phyloP scores from a whole-genome alignment of 2,797 vertebrate species.

The Alauda arvensis region DNA sequence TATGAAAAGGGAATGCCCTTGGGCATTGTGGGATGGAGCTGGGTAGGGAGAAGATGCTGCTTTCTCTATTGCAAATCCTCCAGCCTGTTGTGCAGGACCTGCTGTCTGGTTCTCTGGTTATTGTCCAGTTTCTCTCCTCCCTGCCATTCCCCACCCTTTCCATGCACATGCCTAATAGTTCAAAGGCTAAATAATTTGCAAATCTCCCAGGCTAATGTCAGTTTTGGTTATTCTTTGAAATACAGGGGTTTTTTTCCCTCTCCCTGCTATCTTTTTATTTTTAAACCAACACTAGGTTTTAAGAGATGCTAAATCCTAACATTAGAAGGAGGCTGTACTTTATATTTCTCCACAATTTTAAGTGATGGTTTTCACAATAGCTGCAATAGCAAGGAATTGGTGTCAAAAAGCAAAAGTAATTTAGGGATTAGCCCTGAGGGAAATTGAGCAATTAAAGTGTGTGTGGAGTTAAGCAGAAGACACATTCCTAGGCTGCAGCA shows the following conservation, averaged over 20 bases:
- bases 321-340: not conserved
- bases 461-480: not conserved
- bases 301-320: not conserved
- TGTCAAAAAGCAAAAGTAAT: conserved; percentile 38
- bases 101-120: not conserved
- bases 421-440: conserved; percentile 1
- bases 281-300: not conserved
- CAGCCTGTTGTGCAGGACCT: not conserved
- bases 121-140: not conserved
- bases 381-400: conserved; percentile 2
- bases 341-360: not conserved
- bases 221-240: not conserved
- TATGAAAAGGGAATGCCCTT: not conserved
- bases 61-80: not conserved
- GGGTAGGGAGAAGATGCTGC: not conserved
- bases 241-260: rapidly evolving
- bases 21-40: not conserved
- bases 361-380: conserved; percentile 10
- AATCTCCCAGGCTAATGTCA: not conserved
- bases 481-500: not conserved
- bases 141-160: not conserved
- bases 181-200: not conserved
- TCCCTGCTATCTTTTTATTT: not conserved
- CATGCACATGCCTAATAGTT: not conserved
- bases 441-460: conserved; percentile 15